Percentiles rank a stretch among this genome's conserved stretches.
Evolutionary conservation across 2,797 vertebrate genomes (phyloP).

Genomic region (Cirrhinus molitorella): DNA sequence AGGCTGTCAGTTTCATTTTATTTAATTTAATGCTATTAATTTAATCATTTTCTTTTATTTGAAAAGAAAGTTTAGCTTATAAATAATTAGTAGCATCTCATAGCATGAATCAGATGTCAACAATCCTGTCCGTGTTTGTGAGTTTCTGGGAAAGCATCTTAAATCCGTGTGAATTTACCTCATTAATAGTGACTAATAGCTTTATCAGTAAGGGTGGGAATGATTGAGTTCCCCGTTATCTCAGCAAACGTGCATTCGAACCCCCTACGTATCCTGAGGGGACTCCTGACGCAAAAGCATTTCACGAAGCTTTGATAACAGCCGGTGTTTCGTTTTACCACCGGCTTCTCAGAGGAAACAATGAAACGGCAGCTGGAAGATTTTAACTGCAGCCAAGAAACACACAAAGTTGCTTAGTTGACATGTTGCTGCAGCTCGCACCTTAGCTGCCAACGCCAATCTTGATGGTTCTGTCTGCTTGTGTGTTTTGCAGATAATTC

Average conservation of each 20-base stretch:
- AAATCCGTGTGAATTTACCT: not conserved
- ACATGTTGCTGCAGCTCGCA: slow-evolving; percentile 30
- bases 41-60: not conserved
- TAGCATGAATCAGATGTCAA: not conserved
- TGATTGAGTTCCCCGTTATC: slow-evolving; percentile 22
- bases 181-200: slow-evolving; percentile 12
- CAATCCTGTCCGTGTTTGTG: slow-evolving; percentile 18
- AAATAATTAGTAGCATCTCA: not conserved
- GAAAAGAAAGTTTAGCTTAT: no score
- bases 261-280: not conserved
- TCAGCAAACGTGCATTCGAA: not conserved
- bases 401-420: slow-evolving; percentile 64
- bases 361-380: slow-evolving; percentile 38
- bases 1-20: not conserved
- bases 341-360: slow-evolving; percentile 27
- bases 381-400: slow-evolving; percentile 49
- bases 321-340: slow-evolving; percentile 16
- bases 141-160: slow-evolving; percentile 30
- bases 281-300: slow-evolving; percentile 13
- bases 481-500: slow-evolving; percentile 74
- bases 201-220: not conserved
- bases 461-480: not conserved
- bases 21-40: not conserved
- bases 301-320: slow-evolving; percentile 39
- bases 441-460: slow-evolving; percentile 1